Percentiles rank a stretch among this genome's conserved stretches.
Conservation (phyloP, 2,888 invertebrate genomes). For the Apamea sordens region DNA sequence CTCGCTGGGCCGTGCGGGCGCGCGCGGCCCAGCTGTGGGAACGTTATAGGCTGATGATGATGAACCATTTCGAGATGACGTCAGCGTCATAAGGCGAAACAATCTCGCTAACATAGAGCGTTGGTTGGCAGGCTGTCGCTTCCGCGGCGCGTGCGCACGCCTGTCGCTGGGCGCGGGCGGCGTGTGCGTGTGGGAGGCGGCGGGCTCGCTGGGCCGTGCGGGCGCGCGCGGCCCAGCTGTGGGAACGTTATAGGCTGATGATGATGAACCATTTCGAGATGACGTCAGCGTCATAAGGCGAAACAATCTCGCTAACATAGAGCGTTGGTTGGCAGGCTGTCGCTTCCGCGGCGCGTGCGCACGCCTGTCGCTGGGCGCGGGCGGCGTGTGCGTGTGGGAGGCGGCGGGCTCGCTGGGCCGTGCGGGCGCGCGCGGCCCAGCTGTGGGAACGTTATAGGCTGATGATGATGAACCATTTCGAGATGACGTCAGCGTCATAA, state of each 20-base stretch:
- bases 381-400: slow-evolving; percentile 89
- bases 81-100: no score
- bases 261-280: no score
- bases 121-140: slow-evolving; percentile 75
- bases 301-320: no score
- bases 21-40: no score
- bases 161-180: slow-evolving; percentile 89
- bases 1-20: slow-evolving; percentile 89
- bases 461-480: no score
- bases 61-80: no score
- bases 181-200: slow-evolving; percentile 89
- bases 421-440: slow-evolving; percentile 56
- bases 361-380: slow-evolving; percentile 89
- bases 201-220: slow-evolving; percentile 86
- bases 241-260: no score
- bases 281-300: no score
- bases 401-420: slow-evolving; percentile 87
- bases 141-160: slow-evolving; percentile 89
- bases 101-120: no score
- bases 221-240: slow-evolving; percentile 92
- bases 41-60: no score
- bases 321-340: slow-evolving; percentile 69
- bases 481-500: no score
- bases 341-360: slow-evolving; percentile 89
- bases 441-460: no score